Base-by-base conservation (phyloP, 2,888 invertebrate species). In the Luperina nickerlii region DNA sequence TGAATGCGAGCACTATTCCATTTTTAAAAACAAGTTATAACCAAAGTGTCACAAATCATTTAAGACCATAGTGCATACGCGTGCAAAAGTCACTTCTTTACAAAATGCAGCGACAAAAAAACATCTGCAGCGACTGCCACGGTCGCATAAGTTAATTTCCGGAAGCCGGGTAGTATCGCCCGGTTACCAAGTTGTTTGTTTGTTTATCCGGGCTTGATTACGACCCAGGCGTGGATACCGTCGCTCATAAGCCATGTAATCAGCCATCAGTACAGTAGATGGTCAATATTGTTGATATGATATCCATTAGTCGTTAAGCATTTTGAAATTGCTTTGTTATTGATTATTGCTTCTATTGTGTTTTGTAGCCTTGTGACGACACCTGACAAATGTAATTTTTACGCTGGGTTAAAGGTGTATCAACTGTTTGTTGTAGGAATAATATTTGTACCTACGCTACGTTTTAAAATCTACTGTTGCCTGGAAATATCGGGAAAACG, bases 231-330 rank as follows among this genome's bases (percentile, higher is more conserved):
- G 79, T 81, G 85, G 79, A 82, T 86, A 83, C 73, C 68, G 74
- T 76, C 76, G 82, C 75, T 86, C 83, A 88, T 87, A 87, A 89
- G 75, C 85, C 83, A 71, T 86, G 83, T 87, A 90, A 89, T 89
- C 87, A 88, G 82, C 74, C 81, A 86, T 87, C 87, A 90, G 89
- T 91, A 84, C 87, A 90, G 89, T 91, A 84, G 85, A 91, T 90
- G 82, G 87, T 90, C 90, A 89, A 91, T 90, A 91, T 89, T 92
- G 90, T 89, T 89, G 88, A 87, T 89, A 83, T 87, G 90, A 91
- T 89, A 92, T 89, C 91, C 89, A 90, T 90, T 89, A 87, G 81
- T 76, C 82, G 83, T 85, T 90, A 90, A 90, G 89, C 83, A 90
- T 90, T 90, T 89, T 85, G 87, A 76, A 89, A 90, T 92, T 87